Evolutionary conservation across 2,888 invertebrate species (phyloP), one percentile per base, ranked within the genome.

Genomic region (Drosophila pseudotakahashii): DNA sequence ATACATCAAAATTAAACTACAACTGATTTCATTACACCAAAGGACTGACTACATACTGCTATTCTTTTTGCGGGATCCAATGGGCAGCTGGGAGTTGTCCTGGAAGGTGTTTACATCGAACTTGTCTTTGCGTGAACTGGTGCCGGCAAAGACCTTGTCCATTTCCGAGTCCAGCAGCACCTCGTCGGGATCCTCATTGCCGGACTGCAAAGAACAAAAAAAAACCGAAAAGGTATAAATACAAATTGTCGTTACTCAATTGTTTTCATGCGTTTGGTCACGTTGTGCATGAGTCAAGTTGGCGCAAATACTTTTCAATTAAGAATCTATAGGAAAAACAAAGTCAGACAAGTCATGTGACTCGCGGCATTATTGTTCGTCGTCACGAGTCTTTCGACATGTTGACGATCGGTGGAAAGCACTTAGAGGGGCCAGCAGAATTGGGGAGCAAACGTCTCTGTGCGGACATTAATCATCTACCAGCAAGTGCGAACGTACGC

Each of bases 121-220:
- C 88, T 93, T 93, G 26, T 91, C 91, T 77, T 89, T 91, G 83
- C 93, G 93, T 72, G 93, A 92, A 77, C 91, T 92, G 91, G 94
- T 93, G 93, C 94, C 94, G 92, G 95, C 96, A 92, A 97, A 96
- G 88, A 97, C 96, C 92, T 97, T 96, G 89, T 96, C 96, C 95
- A 97, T 97, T 94, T 97, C 97, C 92, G 96, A 96, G 93, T 97
- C 97, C 93, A 97, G 93, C 81, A 94, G 95, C 82, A 96, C 94
- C 91, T 95, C 95, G 92, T 95, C 94, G 90, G 93, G 92, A 92
- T 93, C 93, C 93, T 93, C 90, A 93, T 93, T 92, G 93, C 94
- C 92, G 91, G 92, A 93, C 80, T 89, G 79, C 81, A 89, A 69
- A 13, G 6, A 51, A 26, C 7, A 19, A 4, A 34, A n/a, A n/a